These are phyloP conservation scores for Emesis furor DNA, from an alignment of 2,888 invertebrate genomes.

Conservation along the genomic window DNA sequence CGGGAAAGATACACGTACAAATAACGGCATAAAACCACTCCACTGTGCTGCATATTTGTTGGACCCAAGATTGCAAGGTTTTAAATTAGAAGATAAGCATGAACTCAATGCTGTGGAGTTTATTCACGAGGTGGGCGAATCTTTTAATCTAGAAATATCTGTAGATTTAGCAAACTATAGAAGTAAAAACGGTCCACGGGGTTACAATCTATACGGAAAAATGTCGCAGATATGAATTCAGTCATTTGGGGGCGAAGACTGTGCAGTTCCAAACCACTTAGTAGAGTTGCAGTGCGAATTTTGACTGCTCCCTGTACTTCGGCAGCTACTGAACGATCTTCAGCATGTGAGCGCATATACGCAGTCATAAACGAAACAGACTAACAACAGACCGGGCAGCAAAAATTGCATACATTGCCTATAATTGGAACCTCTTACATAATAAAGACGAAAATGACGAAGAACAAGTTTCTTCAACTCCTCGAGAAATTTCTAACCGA, in stretches of 20 bases:
- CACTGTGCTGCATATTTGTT: slow-evolving; percentile 66
- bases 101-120: slow-evolving; percentile 64
- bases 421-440: slow-evolving; percentile 7
- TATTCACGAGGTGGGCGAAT: slow-evolving; percentile 50
- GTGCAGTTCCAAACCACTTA: neutral
- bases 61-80: slow-evolving; percentile 67
- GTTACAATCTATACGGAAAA: too few relatives aligned
- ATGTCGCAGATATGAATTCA: too few relatives aligned
- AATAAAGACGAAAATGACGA: neutral
- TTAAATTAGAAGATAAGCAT: slow-evolving; percentile 62
- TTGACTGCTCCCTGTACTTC: neutral
- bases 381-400: neutral
- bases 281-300: too few relatives aligned
- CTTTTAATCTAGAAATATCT: slow-evolving; percentile 57
- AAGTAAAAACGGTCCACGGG: too few relatives aligned
- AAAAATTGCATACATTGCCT: slow-evolving; percentile 3
- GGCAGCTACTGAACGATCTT: slow-evolving; percentile 8
- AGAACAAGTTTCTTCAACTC: neutral
- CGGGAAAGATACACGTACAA: slow-evolving; percentile 51
- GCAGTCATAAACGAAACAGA: slow-evolving; percentile 6
- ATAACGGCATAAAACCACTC: slow-evolving; percentile 53
- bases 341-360: slow-evolving; percentile 9
- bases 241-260: too few relatives aligned
- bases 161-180: slow-evolving; percentile 68
- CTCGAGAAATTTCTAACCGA: too few relatives aligned